Conservation (phyloP, 2,113 vertebrate genomes). For the Struthidea cinerea region DNA sequence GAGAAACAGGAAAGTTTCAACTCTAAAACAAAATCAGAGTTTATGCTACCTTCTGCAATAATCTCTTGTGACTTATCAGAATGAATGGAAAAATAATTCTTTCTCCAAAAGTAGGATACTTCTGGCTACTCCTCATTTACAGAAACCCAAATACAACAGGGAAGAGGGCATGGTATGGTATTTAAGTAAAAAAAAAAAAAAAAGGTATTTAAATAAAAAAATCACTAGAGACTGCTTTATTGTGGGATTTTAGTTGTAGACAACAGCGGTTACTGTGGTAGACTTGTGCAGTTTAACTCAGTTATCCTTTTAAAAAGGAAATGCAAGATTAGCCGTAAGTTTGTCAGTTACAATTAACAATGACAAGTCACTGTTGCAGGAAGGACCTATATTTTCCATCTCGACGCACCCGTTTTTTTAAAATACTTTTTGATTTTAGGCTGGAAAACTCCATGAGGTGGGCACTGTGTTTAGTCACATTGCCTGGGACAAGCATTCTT, state of each 20-base stretch:
- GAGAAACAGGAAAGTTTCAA: neutral
- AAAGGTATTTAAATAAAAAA: neutral
- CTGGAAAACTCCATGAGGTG: neutral
- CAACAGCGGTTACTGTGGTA: neutral
- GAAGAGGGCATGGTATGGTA: neutral
- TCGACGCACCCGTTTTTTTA: neutral
- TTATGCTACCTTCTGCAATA: neutral
- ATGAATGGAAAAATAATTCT: neutral
- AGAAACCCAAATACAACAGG: slow-evolving; percentile 2
- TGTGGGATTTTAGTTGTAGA: neutral
- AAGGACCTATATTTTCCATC: neutral
- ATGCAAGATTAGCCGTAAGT: neutral
- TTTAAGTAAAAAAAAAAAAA: too few species aligned
- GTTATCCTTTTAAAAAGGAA: neutral
- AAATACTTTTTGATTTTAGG: neutral
- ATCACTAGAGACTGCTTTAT: neutral
- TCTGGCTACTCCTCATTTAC: neutral
- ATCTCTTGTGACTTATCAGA: neutral
- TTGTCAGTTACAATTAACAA: neutral
- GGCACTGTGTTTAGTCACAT: neutral
- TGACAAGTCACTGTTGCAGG: neutral
- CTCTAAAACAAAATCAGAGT: neutral
- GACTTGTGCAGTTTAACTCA: neutral
- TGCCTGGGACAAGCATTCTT: neutral
- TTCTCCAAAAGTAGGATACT: neutral